A percentile compares a stretch with the other conserved stretches of the same genome.
phyloP scores from a whole-genome alignment of 2,888 invertebrate species.

The Acleris literana region DNA sequence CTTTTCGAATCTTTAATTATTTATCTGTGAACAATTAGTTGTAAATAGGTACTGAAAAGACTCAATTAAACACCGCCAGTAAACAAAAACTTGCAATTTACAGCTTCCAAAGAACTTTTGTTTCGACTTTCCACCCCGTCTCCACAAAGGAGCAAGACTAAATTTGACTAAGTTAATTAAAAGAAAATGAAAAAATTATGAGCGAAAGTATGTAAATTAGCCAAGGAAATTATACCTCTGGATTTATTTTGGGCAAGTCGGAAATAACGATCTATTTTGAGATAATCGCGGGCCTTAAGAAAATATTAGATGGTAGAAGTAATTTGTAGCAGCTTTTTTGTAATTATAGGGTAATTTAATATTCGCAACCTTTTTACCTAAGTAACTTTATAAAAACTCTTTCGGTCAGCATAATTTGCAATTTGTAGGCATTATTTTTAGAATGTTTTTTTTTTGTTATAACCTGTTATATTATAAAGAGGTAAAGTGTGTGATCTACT shows the following conservation, averaged over 20 bases:
- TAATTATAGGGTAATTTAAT: slow-evolving; percentile 12
- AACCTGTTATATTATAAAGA: too few species aligned
- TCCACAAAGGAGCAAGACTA: slow-evolving; percentile 26
- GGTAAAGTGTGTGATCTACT: too few species aligned
- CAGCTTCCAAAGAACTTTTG: slow-evolving; percentile 48
- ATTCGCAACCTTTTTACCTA: neutral
- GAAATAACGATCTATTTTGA: slow-evolving; percentile 23
- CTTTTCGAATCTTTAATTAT: too few species aligned
- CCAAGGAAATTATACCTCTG: slow-evolving; percentile 47
- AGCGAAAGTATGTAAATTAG: slow-evolving; percentile 68
- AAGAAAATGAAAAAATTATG: slow-evolving; percentile 69
- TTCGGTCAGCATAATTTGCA: too few species aligned
- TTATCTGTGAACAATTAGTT: too few species aligned
- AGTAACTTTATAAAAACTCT: too few species aligned
- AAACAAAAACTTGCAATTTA: slow-evolving; percentile 24
- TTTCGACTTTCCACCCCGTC: slow-evolving; percentile 24
- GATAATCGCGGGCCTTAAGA: slow-evolving; percentile 3
- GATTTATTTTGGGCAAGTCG: slow-evolving; percentile 40
- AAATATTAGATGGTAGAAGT: slow-evolving; percentile 23
- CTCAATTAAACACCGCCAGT: slow-evolving; percentile 20
- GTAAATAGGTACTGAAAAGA: neutral
- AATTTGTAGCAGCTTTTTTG: slow-evolving; percentile 4
- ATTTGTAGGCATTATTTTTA: too few species aligned
- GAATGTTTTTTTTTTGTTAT: too few species aligned
- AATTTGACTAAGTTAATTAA: slow-evolving; percentile 59